These are phyloP conservation scores for Mythimna albipuncta DNA, from an alignment of 2,888 invertebrate species.

Conservation along the genomic window DNA sequence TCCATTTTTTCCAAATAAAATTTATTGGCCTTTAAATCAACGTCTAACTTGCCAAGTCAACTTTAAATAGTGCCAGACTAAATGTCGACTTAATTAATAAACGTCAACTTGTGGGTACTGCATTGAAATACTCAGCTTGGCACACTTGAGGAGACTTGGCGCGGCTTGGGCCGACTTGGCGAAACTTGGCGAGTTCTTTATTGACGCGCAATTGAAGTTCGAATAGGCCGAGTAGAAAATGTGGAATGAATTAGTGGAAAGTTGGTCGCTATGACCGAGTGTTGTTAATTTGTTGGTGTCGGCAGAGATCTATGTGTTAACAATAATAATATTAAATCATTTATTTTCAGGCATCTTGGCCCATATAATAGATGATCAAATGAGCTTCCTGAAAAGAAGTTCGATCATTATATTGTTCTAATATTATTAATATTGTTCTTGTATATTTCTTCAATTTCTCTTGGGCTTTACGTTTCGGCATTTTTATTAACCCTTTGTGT, in stretches of 20 bases:
- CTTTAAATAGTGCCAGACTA: constrained; percentile 63
- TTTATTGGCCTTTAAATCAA: constrained; percentile 64
- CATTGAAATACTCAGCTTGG: constrained; percentile 52
- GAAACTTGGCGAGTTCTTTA: constrained; percentile 49
- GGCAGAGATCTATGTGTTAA: not conserved
- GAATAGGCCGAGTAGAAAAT: constrained; percentile 58
- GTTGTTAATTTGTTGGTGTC: constrained; percentile 17
- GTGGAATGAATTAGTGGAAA: constrained; percentile 40
- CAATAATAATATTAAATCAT: not conserved
- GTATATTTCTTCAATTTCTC: too few species aligned
- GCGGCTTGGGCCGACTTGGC: constrained; percentile 32
- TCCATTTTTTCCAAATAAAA: constrained; percentile 58
- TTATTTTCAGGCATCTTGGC: too few species aligned
- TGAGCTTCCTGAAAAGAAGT: too few species aligned
- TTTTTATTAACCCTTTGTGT: too few species aligned
- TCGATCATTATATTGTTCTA: too few species aligned
- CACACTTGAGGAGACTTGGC: constrained; percentile 32
- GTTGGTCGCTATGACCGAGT: constrained; percentile 11
- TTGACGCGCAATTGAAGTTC: constrained; percentile 51
- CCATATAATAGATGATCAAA: too few species aligned
- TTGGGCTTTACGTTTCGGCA: too few species aligned
- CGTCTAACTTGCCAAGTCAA: constrained; percentile 58
- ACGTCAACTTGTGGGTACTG: constrained; percentile 60
- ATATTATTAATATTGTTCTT: too few species aligned
- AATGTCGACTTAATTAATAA: constrained; percentile 66